Base-by-base conservation (phyloP, 2,888 invertebrate genomes). In the Ennomos erosarius region DNA sequence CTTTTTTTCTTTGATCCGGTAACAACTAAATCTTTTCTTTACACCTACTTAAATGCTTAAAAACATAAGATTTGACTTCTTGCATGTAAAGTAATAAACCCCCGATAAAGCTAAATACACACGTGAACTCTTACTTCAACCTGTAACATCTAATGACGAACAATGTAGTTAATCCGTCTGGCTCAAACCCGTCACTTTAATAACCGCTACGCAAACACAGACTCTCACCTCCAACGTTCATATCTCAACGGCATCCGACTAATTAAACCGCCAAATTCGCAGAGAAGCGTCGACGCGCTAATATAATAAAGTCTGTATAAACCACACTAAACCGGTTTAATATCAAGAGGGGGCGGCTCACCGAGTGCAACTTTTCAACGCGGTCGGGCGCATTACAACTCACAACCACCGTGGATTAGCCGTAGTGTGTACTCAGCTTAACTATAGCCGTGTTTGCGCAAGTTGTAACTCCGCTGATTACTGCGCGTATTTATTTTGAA, bases 291-390 rank as follows among this genome's bases (percentile, higher is more conserved):
- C 84, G 85, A 84, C 85, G 83, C 82, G 85, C 81, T 90, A 88
- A 90, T 90, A 88, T 88, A 88, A 88, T 89, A 87, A 88, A 90
- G 85, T 88, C 86, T 79, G 84, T 77, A 81, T 87, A 86, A 87
- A 88, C 87, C 87, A 76, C 82, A 82, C 78, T 86, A 83, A 90
- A 87, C 86, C 81, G 79, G 87, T 88, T 88, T 88, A 88, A 88
- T 88, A 88, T 88, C 84, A 84, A 84, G 84, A 81, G 82, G 76
- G 79, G 75, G 73, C 58, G 62, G 61, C 48, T 79, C 64, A 62
- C 59, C 43, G 55, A 75, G 81, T 79, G 84, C 81, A 85, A 86
- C 84, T 87, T 87, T 84, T 79, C 82, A 79, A 77, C 81, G 83
- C 80, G 82, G 79, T 74, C 74, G 78, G 79, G 78, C 76, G 83